A percentile compares a stretch with the other conserved stretches of the same genome.
Evolutionary conservation across 2,888 invertebrate genomes (phyloP).

Genomic region (Drosophila anomelani): DNA sequence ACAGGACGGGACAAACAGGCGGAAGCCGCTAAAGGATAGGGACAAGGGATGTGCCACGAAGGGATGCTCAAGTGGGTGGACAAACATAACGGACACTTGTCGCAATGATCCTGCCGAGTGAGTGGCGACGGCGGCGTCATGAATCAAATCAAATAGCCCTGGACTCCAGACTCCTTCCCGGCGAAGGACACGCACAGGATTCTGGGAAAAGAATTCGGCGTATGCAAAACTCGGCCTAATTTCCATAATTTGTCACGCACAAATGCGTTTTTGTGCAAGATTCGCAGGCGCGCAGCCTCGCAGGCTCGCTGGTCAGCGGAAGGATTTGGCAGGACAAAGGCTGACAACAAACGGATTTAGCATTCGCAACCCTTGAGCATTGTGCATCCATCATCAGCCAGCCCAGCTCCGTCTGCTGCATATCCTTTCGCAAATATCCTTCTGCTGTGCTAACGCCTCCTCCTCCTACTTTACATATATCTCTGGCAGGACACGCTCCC

Average conservation of each 20-base stretch:
- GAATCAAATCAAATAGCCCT: constrained; percentile 26
- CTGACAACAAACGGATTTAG: constrained; percentile 75
- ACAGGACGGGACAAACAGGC: constrained; percentile 7
- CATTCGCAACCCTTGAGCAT: constrained; percentile 67
- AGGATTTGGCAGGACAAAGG: constrained; percentile 71
- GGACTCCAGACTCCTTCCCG: background rate
- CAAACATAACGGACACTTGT: constrained; percentile 49
- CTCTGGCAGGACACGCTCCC: constrained; percentile 6
- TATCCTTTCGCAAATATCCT: constrained; percentile 5
- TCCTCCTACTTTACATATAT: background rate
- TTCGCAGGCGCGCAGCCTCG: constrained; percentile 44
- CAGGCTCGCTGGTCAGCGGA: constrained; percentile 57
- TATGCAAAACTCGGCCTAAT: constrained; percentile 58
- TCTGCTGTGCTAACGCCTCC: constrained; percentile 3
- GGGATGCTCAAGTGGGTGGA: constrained; percentile 11
- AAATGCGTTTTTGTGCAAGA: constrained; percentile 57
- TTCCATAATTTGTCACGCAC: constrained; percentile 79
- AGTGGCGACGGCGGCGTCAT: constrained; percentile 44
- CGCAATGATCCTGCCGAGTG: constrained; percentile 18
- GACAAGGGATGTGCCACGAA: background rate
- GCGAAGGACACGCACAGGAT: constrained; percentile 14
- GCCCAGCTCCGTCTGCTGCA: background rate
- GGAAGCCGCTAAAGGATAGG: constrained; percentile 3
- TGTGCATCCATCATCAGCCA: constrained; percentile 37
- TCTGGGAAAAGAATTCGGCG: constrained; percentile 7